Evolutionary conservation across 2,797 vertebrate genomes (phyloP).

Genomic region (Pelodytes ibericus): DNA sequence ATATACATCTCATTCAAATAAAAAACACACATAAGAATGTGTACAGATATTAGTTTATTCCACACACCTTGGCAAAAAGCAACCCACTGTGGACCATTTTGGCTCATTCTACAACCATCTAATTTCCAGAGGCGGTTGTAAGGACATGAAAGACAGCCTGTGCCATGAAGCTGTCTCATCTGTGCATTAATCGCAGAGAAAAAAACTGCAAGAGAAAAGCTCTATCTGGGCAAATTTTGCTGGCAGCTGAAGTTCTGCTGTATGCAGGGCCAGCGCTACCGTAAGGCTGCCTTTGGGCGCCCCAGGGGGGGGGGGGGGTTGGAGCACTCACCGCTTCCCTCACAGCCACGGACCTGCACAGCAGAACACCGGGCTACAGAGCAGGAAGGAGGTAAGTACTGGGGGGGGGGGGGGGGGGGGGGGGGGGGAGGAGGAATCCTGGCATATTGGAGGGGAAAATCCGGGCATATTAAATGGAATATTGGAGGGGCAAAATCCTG

Average conservation of each 20-base stretch:
- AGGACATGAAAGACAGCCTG: constrained; percentile 5
- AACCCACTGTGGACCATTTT: constrained; percentile 11
- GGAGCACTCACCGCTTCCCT: no score
- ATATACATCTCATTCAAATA: background rate
- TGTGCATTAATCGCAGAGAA: constrained; percentile 47
- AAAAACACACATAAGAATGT: background rate
- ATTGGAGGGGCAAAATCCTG: no score
- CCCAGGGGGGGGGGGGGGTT: no score
- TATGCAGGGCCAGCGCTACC: no score
- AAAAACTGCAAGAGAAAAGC: constrained; percentile 35
- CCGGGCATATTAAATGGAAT: no score
- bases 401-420: no score
- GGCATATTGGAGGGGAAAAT: no score
- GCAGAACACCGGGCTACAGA: no score
- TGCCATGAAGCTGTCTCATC: constrained; percentile 30
- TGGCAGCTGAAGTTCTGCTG: constrained; percentile 25
- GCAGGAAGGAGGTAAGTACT: no score
- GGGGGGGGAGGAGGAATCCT: no score
- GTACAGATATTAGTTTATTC: background rate
- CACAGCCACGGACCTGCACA: no score
- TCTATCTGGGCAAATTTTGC: constrained; percentile 27
- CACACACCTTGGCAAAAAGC: background rate
- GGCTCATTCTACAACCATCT: constrained; percentile 15
- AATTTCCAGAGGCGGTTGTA: background rate
- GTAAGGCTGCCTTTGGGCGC: no score